Evolutionary conservation across 2,888 invertebrate genomes (phyloP), one percentile per base, ranked within the genome.

Genomic region (Eupeodes luniger): DNA sequence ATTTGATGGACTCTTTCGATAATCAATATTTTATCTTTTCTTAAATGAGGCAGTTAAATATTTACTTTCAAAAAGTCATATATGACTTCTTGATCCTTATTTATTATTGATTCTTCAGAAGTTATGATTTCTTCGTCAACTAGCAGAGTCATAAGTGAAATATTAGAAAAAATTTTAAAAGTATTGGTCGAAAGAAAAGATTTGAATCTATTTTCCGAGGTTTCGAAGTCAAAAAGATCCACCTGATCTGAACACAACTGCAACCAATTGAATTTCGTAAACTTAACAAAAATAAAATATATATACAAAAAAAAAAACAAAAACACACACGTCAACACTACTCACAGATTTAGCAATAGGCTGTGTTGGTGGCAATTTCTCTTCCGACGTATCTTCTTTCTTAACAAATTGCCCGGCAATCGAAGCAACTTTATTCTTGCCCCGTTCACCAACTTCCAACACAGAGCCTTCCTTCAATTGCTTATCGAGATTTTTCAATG

Each of bases 381-480:
- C 93, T 74, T 93, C 94, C 72, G 92, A 92, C 62, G 91, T 91
- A 74, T 93, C 94, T 47, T 94, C 94, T 91, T 94, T 94, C 85
- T 93, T 93, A 4, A 92, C 93, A 91, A 97, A 95, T 91, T 97
- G 95, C 93, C 97, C 97, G n/a, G 98, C 98, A 94, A 98, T 96
- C 79, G 96, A 96, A 53, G 98, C 98, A 11, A 98, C 98, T 94
- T 97, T 97, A 92, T 96, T 96, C 90, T 94, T 94, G 69, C 96
- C 96, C 36, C 94, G 93, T 91, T 94, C 95, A 44, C 96, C 95
- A 91, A 94, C 93, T 90, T 96, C 96, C 90, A 96, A 94, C 69
- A 95, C 94, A 90, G 95, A 95, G 91, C 98, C 97, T 94, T 98
- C 97, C 93, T 96, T 96, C 89, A 97, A 94, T 93, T 96, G 96